Conservation (phyloP, 2,113 vertebrate species). For the Aegypius monachus region DNA sequence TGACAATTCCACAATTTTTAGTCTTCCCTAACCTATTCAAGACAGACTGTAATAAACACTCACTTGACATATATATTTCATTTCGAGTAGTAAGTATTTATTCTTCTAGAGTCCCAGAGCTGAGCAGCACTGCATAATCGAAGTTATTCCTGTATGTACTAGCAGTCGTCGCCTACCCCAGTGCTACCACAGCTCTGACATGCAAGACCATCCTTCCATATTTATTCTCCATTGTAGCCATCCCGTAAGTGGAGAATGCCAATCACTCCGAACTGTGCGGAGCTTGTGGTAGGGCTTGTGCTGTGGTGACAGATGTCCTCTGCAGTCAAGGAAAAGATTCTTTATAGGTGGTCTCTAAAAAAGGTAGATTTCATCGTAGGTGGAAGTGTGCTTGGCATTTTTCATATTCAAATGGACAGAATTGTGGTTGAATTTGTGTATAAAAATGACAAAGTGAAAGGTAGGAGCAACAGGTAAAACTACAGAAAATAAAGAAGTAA, state of each 20-base stretch:
- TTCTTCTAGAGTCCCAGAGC: neutral
- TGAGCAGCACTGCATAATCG: neutral
- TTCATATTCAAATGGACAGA: neutral
- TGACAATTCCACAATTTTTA: neutral
- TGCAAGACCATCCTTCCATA: neutral
- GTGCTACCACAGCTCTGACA: neutral
- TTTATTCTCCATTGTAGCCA: neutral
- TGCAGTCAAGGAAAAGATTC: neutral
- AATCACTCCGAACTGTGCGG: neutral
- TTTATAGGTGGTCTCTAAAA: neutral
- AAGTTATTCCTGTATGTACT: neutral
- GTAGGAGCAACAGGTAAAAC: neutral
- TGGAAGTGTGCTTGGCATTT: neutral
- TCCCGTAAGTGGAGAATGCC: neutral
- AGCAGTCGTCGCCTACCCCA: neutral
- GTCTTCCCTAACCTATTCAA: neutral
- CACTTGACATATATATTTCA: neutral
- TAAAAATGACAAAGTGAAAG: neutral
- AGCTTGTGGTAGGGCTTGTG: neutral
- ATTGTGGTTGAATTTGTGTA: neutral
- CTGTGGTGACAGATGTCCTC: neutral
- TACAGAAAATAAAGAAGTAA: neutral
- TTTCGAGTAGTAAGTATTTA: constrained; percentile 2
- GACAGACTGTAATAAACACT: neutral
- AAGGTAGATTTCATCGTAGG: neutral